Evolutionary conservation across 92 coral and sea anemone species (phyloP), one percentile per base, ranked within the genome.

Genomic region (Anthopleura xanthogrammica): DNA sequence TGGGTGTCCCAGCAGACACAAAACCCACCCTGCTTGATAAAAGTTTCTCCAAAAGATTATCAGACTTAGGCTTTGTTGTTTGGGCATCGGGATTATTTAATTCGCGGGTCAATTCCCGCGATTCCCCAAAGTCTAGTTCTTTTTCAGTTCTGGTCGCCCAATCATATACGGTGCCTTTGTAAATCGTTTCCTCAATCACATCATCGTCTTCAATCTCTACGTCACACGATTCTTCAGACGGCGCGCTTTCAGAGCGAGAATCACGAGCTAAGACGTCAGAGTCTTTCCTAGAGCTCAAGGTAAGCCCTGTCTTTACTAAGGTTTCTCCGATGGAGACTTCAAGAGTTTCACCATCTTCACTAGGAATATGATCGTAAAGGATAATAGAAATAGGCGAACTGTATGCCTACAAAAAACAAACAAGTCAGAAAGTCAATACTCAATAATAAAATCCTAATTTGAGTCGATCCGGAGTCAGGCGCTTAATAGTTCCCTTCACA

Each of bases 321-420:
- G 83, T 77, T 40, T 89, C 80, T 52, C 90, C 95, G 57, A 96
- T 80, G 52, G 70, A 62, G 70, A 62, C 7, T 7, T 20, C 70
- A 2, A 20, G 70, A 62, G 70, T 8, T 62, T 84, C 58, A 10
- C 92, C 92, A 23, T 88, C 93, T n/a, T 90, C 86, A 65, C 55
- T 78, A 57, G 83, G 58, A 9, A 81, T 77, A 60, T 88, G 94
- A 41, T 94, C 96, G 66, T 85, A 87, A 41, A 96, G 88, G 48
- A 85, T 79, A 48, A 96, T 88, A 62, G 86, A 77, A 13, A 94
- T 84, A 2, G 99, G 99, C 5, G 97, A 87, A 46, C 93, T 93
- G 80, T 50, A 77, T 41, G 83, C 78, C 97, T 93, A n/a, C 14
- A 46, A 66, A 66, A 76, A 43, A 80, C 2, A 66, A 36, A 11